Percentiles rank a stretch among this genome's conserved stretches.
Evolutionary conservation across 2,113 vertebrate genomes (phyloP).

Genomic region (Papio anubis): DNA sequence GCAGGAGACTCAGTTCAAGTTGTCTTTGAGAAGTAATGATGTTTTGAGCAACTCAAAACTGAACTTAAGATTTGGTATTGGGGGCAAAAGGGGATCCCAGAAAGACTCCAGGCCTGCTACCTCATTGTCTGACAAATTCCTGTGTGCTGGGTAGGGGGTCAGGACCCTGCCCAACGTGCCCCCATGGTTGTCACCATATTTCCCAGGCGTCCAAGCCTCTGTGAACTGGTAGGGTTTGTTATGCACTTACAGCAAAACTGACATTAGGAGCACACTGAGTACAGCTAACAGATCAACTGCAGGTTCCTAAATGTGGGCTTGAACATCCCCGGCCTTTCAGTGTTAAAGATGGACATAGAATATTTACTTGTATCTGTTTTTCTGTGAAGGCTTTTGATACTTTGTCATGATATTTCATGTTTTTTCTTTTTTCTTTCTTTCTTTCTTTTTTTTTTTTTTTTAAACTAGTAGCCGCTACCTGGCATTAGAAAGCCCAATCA

Average conservation of each 20-base stretch:
- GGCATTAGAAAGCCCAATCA: neutral
- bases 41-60: slow-evolving; percentile 29
- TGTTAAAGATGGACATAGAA: neutral
- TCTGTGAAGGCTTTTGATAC: neutral
- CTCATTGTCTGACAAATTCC: neutral
- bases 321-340: neutral
- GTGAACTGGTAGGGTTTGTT: neutral
- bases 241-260: neutral
- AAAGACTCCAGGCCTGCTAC: neutral
- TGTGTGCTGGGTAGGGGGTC: neutral
- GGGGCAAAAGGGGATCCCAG: neutral
- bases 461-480: neutral
- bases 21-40: slow-evolving; percentile 50
- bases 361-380: slow-evolving; percentile 39
- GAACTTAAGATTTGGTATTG: neutral
- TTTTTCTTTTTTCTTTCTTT: no score
- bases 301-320: neutral
- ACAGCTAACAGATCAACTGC: neutral
- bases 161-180: neutral
- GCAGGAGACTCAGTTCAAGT: neutral
- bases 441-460: neutral
- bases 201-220: neutral
- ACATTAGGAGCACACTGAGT: neutral
- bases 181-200: neutral
- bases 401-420: neutral